Conservation (phyloP, 1,140 invertebrate genomes). For the Ips nitidus region DNA sequence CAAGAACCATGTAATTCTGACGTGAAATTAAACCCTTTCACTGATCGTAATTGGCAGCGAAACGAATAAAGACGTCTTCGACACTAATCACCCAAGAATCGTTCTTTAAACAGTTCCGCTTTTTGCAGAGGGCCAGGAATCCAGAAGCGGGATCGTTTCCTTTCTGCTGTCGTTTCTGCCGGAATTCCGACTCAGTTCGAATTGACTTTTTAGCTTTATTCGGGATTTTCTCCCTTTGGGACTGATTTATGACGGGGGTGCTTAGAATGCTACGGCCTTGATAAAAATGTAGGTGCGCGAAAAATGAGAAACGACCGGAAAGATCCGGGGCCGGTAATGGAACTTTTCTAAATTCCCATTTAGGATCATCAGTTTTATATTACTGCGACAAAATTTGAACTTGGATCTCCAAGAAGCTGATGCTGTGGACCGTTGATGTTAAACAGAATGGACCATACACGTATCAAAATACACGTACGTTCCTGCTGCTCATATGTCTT, state of each 20-base stretch:
- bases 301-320: neutral
- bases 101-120: constrained; percentile 11
- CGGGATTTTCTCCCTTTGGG: constrained; percentile 10
- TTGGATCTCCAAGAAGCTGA: too few relatives aligned
- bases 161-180: neutral
- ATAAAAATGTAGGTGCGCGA: constrained; percentile 10
- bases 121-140: neutral
- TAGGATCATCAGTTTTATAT: too few relatives aligned
- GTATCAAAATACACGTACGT: too few relatives aligned
- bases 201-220: constrained; percentile 18
- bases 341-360: too few relatives aligned
- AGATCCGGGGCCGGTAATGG: too few relatives aligned
- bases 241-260: constrained; percentile 11
- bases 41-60: too few relatives aligned
- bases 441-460: too few relatives aligned
- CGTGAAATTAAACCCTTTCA: too few relatives aligned
- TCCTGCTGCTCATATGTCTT: too few relatives aligned
- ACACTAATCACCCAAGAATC: constrained; percentile 10
- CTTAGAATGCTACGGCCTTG: constrained; percentile 8
- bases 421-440: too few relatives aligned
- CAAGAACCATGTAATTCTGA: too few relatives aligned
- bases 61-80: neutral
- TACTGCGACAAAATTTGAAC: too few relatives aligned
- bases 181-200: constrained; percentile 9
- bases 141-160: constrained; percentile 13